Evolutionary conservation across 2,888 invertebrate genomes (phyloP), one percentile per base, ranked within the genome.

Genomic region (Atherix ibis): DNA sequence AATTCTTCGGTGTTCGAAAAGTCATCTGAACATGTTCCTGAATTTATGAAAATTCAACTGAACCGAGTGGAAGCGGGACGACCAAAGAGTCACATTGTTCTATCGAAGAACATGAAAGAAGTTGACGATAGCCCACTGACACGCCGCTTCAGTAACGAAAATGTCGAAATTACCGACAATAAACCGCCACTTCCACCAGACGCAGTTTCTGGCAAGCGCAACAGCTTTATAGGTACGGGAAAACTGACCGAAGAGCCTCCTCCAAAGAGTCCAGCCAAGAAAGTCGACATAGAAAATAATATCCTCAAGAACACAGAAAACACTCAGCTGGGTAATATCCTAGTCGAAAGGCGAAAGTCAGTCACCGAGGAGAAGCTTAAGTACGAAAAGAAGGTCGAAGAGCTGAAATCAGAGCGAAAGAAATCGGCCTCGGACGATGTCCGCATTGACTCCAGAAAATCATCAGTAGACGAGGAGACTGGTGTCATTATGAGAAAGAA

Each of bases 31-130:
- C 38, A 60, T 27, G 63, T 76, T 10, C 76, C 78, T 1, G 77
- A 80, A 52, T 77, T 78, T 50, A 58, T 78, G 40, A 73, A 74
- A 48, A 73, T 76, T 36, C 77, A 79, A 52, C 49, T 79, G 29
- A 76, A 78, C 50, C 73, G 73, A 51, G 74, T 79, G 5, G 78
- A 79, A 46, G 61, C 65, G 8, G 69, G 70, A 45, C 62, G 64
- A 2, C 68, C 73, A 0, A 50, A 66, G 8, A 70, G 69, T 19
- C 73, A 76, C 48, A 65, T 78, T 19, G 73, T 78, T 32, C 58
- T 77, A 43, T 70, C 76, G 16, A 74, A 73, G 39, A 71, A 70
- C 44, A 54, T 48, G 3, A 53, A 52, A 10, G 46, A 48, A 26
- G 14, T 31, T 3, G 15, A 31, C 65, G 45, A 66, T 64, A 44